Percentiles rank a stretch among this genome's conserved stretches.
These are phyloP conservation scores for Cyanoramphus novaezelandiae DNA, from an alignment of 2,113 vertebrate genomes.

Conservation along the genomic window DNA sequence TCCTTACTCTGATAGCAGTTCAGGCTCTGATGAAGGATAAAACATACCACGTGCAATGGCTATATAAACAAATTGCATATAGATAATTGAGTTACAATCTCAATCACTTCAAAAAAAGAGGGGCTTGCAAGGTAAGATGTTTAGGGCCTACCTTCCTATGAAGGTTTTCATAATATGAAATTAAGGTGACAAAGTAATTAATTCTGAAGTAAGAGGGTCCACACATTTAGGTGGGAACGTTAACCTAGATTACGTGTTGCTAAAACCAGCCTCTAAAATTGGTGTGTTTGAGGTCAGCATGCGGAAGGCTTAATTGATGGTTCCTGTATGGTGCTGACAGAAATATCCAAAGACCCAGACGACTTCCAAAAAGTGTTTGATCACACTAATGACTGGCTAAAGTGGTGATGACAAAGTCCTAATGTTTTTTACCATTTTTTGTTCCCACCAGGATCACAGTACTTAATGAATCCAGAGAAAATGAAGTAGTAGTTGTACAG, in stretches of 20 bases:
- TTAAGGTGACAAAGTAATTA: neutral
- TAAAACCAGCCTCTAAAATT: neutral
- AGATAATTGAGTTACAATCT: neutral
- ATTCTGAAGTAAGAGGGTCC: neutral
- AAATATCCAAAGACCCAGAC: neutral
- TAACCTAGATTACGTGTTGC: neutral
- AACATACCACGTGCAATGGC: neutral
- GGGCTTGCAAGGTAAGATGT: neutral
- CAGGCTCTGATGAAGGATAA: neutral
- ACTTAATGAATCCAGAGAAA: neutral
- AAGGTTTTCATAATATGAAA: neutral
- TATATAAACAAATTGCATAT: neutral
- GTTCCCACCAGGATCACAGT: fast-evolving
- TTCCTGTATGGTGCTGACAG: neutral
- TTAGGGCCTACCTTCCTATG: neutral
- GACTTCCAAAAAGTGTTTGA: neutral
- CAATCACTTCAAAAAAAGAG: neutral
- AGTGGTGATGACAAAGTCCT: neutral
- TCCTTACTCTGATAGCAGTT: neutral
- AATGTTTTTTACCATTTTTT: neutral
- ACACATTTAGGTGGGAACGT: neutral
- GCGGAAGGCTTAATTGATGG: neutral
- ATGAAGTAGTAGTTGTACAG: neutral
- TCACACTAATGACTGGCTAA: neutral
- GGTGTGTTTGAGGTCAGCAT: neutral